A percentile compares a stretch with the other conserved stretches of the same genome.
phyloP scores from a whole-genome alignment of 2,113 vertebrate species.

The Jaculus jaculus region DNA sequence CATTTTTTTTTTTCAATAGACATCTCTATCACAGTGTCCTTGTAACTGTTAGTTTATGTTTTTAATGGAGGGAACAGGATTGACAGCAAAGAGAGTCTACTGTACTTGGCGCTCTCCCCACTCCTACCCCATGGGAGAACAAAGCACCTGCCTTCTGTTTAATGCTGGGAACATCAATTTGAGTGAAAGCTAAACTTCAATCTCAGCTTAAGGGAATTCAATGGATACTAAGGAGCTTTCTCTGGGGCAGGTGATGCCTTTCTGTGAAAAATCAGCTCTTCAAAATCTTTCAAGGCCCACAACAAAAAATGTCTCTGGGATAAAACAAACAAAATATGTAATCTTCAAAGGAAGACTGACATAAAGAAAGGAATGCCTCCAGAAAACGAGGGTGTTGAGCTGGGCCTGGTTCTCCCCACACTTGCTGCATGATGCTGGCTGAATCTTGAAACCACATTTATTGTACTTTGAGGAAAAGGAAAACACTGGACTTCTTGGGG shows the following conservation, averaged over 20 bases:
- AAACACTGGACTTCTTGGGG: background rate
- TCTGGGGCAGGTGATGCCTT: background rate
- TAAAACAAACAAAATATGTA: background rate
- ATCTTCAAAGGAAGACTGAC: background rate
- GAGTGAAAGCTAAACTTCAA: background rate
- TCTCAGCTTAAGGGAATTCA: background rate
- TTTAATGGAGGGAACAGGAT: background rate
- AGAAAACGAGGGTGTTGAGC: too few relatives aligned
- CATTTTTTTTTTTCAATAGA: background rate
- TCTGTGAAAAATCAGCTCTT: slow-evolving; percentile 24
- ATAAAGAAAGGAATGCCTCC: background rate
- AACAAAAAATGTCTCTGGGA: background rate
- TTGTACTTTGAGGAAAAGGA: background rate
- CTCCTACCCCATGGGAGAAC: background rate
- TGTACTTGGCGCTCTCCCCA: background rate
- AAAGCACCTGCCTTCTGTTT: background rate
- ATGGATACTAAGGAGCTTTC: background rate
- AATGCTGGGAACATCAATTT: background rate
- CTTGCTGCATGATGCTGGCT: background rate
- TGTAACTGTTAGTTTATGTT: background rate
- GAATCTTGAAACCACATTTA: background rate
- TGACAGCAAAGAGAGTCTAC: background rate
- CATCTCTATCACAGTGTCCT: background rate
- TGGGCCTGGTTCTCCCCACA: background rate
- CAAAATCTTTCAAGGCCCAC: background rate